These are phyloP conservation scores for Collichthys lucidus DNA, from an alignment of 2,113 vertebrate genomes.

Conservation along the genomic window DNA sequence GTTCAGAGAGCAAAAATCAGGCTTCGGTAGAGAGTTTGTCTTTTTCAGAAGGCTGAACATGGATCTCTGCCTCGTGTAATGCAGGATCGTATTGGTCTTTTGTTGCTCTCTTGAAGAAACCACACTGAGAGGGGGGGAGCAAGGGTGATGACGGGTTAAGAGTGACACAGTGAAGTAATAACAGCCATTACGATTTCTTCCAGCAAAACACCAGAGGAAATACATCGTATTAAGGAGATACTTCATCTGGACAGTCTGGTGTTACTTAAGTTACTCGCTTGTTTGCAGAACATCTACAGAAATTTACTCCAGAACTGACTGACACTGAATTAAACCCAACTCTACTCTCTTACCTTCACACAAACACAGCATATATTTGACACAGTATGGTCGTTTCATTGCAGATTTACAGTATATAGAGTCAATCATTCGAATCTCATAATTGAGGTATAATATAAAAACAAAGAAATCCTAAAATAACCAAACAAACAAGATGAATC, in stretches of 20 bases:
- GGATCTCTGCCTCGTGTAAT: constrained; percentile 99
- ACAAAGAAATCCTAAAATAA: neutral
- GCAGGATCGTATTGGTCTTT: constrained; percentile 96
- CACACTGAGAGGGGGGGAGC: constrained; percentile 94
- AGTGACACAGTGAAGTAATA: constrained; percentile 11
- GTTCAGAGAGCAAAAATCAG: constrained; percentile 88
- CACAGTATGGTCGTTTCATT: neutral
- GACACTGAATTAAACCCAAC: no score
- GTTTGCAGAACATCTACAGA: constrained; percentile 2
- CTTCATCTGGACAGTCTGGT: neutral
- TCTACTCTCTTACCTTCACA: neutral
- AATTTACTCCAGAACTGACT: neutral
- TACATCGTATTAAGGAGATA: neutral
- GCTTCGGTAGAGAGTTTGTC: constrained; percentile 98
- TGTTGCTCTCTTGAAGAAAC: constrained; percentile 99
- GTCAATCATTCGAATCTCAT: neutral
- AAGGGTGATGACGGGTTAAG: constrained; percentile 87
- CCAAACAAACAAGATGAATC: neutral
- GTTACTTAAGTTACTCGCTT: neutral
- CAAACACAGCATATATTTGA: neutral
- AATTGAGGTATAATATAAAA: neutral
- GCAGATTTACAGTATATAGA: neutral
- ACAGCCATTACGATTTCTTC: neutral
- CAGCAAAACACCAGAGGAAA: constrained; percentile 3
- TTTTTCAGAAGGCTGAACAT: constrained; percentile 99